Evolutionary conservation across 1,140 invertebrate genomes (phyloP).

Genomic region (Hesperophylax magnus): DNA sequence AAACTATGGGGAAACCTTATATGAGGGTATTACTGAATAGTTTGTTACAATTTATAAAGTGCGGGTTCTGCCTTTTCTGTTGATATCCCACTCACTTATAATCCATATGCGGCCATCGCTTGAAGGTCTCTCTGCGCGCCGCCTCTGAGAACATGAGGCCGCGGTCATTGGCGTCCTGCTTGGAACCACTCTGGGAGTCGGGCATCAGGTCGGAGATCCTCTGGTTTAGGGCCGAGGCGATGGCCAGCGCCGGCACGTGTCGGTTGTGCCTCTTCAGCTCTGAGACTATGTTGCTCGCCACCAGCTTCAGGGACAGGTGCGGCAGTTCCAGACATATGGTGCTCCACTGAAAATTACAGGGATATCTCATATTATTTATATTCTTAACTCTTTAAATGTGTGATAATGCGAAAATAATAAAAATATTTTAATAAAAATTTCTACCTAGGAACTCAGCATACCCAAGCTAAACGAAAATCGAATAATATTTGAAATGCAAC

Average conservation of each 20-base stretch:
- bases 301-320: constrained; percentile 82
- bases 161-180: constrained; percentile 73
- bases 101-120: constrained; percentile 96
- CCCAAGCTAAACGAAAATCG: no score
- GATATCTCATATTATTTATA: not conserved
- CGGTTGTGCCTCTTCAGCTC: constrained; percentile 87
- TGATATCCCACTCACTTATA: constrained; percentile 81
- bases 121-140: constrained; percentile 89
- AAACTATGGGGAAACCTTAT: no score
- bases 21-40: no score
- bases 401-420: no score
- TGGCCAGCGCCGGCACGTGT: constrained; percentile 87
- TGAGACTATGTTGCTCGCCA: constrained; percentile 83
- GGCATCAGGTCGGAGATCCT: constrained; percentile 82
- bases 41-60: no score
- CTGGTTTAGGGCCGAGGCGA: constrained; percentile 90
- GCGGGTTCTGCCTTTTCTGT: no score
- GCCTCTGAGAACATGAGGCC: constrained; percentile 93
- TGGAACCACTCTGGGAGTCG: constrained; percentile 60
- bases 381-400: no score
- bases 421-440: no score
- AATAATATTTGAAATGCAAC: no score
- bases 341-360: constrained; percentile 83
- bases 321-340: constrained; percentile 87
- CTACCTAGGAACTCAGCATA: no score